Evolutionary conservation across 2,888 invertebrate genomes (phyloP).

Genomic region (Caenorhabditis sp.): DNA sequence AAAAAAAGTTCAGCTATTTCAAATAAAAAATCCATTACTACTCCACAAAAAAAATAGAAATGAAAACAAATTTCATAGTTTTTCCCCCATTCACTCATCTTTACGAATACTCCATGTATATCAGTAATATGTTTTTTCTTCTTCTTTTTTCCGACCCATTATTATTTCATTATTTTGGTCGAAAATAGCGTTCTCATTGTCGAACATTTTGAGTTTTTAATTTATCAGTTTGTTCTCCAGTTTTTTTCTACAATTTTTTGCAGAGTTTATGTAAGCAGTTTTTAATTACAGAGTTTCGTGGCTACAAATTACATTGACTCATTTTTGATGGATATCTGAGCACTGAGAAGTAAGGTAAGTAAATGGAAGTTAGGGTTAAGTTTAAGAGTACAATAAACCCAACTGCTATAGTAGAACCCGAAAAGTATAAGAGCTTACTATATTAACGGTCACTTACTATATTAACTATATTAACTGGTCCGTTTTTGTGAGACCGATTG

Average conservation of each 20-base stretch:
- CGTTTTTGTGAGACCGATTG: no score
- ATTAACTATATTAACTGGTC: no score
- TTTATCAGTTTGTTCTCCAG: neutral
- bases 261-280: no score
- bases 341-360: neutral
- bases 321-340: neutral
- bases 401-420: no score
- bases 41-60: neutral
- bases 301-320: neutral
- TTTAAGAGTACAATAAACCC: no score
- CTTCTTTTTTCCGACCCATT: neutral
- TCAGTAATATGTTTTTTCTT: neutral
- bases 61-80: neutral
- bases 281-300: neutral
- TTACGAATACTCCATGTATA: neutral
- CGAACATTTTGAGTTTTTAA: neutral
- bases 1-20: neutral
- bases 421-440: no score
- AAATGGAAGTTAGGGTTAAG: no score
- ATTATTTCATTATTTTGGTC: neutral
- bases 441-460: no score
- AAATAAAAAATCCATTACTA: neutral
- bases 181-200: neutral
- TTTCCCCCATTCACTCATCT: neutral
- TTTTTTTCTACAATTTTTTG: no score